These are phyloP conservation scores for Solea solea DNA, from an alignment of 2,113 vertebrate genomes.

Conservation along the genomic window DNA sequence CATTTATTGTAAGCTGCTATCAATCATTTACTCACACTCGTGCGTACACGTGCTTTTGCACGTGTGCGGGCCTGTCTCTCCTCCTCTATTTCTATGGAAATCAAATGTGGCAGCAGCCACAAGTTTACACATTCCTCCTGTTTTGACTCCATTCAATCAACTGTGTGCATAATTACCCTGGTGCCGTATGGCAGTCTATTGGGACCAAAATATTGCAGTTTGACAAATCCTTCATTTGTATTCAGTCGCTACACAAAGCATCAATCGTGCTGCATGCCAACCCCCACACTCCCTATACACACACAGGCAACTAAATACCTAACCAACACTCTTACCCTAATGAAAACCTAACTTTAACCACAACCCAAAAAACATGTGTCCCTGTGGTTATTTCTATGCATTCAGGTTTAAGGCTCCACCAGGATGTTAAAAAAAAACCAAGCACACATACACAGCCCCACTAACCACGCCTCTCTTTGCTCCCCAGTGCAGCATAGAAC, in stretches of 20 bases:
- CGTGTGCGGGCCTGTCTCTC: slow-evolving; percentile 28
- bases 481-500: slow-evolving; percentile 70
- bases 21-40: slow-evolving; percentile 17
- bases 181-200: slow-evolving; percentile 82
- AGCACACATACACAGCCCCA: slow-evolving; percentile 14
- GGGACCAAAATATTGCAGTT: slow-evolving; percentile 85
- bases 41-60: slow-evolving; percentile 3
- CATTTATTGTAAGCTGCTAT: not conserved
- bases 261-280: slow-evolving; percentile 75
- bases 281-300: slow-evolving; percentile 20
- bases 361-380: not conserved
- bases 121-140: slow-evolving; percentile 81
- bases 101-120: slow-evolving; percentile 76
- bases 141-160: slow-evolving; percentile 85
- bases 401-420: not conserved
- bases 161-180: slow-evolving; percentile 83
- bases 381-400: not conserved
- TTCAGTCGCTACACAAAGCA: slow-evolving; percentile 83
- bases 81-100: slow-evolving; percentile 79
- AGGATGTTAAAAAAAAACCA: slow-evolving; percentile 6
- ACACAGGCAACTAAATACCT: not conserved
- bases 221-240: slow-evolving; percentile 87
- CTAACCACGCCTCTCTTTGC: slow-evolving; percentile 53
- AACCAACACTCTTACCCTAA: not conserved
- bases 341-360: not conserved